These are phyloP conservation scores for Eleginops maclovinus DNA, from an alignment of 2,113 vertebrate genomes.

Conservation along the genomic window DNA sequence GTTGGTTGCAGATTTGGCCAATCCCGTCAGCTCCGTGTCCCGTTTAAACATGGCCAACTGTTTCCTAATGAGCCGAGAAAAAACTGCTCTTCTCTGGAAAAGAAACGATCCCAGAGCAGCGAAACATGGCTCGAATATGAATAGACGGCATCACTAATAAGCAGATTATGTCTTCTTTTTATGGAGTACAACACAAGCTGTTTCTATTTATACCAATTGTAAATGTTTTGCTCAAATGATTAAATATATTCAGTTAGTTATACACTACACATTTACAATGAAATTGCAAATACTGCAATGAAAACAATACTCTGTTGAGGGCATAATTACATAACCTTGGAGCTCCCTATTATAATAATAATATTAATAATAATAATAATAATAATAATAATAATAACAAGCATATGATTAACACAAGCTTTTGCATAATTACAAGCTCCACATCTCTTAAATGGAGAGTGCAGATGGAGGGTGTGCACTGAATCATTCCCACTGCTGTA, in stretches of 20 bases:
- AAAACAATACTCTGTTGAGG: constrained; percentile 40
- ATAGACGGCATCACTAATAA: constrained; percentile 21
- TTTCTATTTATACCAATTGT: constrained; percentile 1
- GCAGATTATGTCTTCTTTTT: constrained; percentile 37
- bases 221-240: constrained; percentile 17
- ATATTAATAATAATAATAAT: background rate
- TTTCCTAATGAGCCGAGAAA: constrained; percentile 50
- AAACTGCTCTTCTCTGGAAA: background rate
- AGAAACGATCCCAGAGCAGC: constrained; percentile 44
- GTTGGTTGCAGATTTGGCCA: constrained; percentile 27
- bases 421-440: constrained; percentile 48
- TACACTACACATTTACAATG: constrained; percentile 15
- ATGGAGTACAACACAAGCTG: background rate
- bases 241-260: constrained; percentile 10
- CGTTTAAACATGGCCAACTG: constrained; percentile 36
- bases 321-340: constrained; percentile 37
- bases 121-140: constrained; percentile 33
- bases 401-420: constrained; percentile 30
- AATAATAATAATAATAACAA: constrained; percentile 6
- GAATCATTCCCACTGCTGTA: constrained; percentile 9
- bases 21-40: constrained; percentile 25
- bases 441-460: constrained; percentile 31
- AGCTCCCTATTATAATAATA: constrained; percentile 30
- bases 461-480: constrained; percentile 3
- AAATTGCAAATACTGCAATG: constrained; percentile 28